These are phyloP conservation scores for Drosophila kambysellisi DNA, from an alignment of 2,888 invertebrate species.

Conservation along the genomic window DNA sequence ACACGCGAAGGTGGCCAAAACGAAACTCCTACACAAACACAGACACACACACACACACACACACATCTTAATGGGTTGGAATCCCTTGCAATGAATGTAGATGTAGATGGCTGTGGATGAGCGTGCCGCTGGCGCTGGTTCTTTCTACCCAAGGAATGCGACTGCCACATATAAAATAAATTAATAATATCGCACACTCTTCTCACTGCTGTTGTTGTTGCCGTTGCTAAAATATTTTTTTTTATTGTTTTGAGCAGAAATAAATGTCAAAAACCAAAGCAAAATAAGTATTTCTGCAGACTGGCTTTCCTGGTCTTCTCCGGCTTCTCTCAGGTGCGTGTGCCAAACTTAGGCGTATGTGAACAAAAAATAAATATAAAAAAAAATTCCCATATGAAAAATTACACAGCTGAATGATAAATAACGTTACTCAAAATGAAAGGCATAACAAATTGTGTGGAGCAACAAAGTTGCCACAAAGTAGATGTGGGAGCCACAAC, in stretches of 20 bases:
- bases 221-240: conserved; percentile 34
- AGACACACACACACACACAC: conserved; percentile 29
- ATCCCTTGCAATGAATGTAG: conserved; percentile 24
- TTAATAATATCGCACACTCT: conserved; percentile 76
- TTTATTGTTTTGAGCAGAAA: conserved; percentile 25
- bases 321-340: conserved; percentile 37
- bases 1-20: conserved; percentile 78
- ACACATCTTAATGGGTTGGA: conserved; percentile 28
- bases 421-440: conserved; percentile 77
- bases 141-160: conserved; percentile 53
- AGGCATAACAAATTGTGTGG: conserved; percentile 36
- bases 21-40: conserved; percentile 54
- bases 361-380: conserved; percentile 37
- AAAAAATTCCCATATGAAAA: conserved; percentile 69
- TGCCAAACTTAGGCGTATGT: conserved; percentile 15
- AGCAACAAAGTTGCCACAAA: conserved; percentile 19
- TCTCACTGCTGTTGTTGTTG: conserved; percentile 29
- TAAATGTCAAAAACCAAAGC: conserved; percentile 65
- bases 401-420: conserved; percentile 82
- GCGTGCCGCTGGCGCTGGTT: conserved; percentile 50
- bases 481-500: conserved; percentile 43
- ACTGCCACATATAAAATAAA: conserved; percentile 59
- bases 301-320: conserved; percentile 4
- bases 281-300: conserved; percentile 34
- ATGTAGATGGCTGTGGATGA: conserved; percentile 33